Conservation (phyloP, 2,797 vertebrate species). For the Scyliorhinus canicula region DNA sequence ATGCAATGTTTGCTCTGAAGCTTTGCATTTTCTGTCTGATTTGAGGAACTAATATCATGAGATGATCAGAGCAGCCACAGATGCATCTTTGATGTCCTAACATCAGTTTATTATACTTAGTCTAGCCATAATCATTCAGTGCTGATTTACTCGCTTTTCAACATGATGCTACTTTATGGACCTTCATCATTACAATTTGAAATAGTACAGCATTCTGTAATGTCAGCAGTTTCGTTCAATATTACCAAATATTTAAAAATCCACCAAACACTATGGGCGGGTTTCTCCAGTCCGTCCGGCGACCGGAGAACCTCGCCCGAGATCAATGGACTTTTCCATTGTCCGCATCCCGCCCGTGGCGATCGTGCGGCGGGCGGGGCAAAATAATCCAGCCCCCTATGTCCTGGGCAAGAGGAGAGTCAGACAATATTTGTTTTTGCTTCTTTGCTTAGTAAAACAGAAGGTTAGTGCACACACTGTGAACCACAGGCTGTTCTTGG, state of each 20-base stretch:
- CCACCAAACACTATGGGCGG: not conserved
- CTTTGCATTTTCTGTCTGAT: not conserved
- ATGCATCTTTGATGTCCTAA: not conserved
- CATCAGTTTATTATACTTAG: not conserved
- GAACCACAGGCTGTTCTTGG: not conserved
- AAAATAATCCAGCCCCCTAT: too few relatives aligned
- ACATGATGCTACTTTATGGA: not conserved
- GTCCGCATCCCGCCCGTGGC: too few relatives aligned
- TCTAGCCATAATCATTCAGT: not conserved
- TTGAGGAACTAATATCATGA: not conserved
- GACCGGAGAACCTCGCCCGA: too few relatives aligned
- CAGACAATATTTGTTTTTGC: not conserved
- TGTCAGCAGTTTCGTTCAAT: not conserved
- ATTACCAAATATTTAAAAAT: not conserved
- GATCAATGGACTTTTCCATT: too few relatives aligned
- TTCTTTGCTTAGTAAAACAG: not conserved
- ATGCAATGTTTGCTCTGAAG: not conserved
- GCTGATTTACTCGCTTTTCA: not conserved
- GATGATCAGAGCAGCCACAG: not conserved
- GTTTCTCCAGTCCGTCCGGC: too few relatives aligned
- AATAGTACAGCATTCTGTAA: not conserved
- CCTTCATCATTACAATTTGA: not conserved
- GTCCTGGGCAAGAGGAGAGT: not conserved
- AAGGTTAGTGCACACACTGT: not conserved
- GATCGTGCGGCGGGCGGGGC: too few relatives aligned